These are phyloP conservation scores for Heteromormyrus szaboi DNA, from an alignment of 2,797 vertebrate species.

Conservation along the genomic window DNA sequence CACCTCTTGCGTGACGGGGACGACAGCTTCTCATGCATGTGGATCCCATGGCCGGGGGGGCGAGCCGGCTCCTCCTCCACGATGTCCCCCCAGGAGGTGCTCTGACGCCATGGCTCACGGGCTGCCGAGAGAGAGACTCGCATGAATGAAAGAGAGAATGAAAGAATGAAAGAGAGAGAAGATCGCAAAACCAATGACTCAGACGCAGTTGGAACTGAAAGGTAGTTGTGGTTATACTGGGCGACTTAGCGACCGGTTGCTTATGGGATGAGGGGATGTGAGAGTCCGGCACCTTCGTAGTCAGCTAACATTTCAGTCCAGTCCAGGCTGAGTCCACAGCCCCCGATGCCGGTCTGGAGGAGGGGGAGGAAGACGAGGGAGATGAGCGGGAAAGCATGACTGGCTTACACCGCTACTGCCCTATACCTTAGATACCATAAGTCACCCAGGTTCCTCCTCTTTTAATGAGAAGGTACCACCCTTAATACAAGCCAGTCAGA, in stretches of 20 bases:
- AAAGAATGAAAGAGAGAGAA: background rate
- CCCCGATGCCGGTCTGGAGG: slow-evolving; percentile 73
- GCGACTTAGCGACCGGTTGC: background rate
- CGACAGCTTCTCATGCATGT: slow-evolving; percentile 97
- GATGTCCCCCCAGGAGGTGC: slow-evolving; percentile 94
- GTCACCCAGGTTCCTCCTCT: background rate
- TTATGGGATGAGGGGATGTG: background rate
- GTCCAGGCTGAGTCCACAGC: slow-evolving; percentile 79
- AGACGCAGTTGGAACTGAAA: background rate
- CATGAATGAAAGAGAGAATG: background rate
- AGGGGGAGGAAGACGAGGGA: slow-evolving; percentile 7
- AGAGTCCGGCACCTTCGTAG: slow-evolving; percentile 78
- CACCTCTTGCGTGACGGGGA: slow-evolving; percentile 96
- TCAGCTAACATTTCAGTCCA: slow-evolving; percentile 96
- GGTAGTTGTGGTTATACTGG: background rate
- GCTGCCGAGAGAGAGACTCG: slow-evolving; percentile 52
- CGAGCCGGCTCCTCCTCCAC: slow-evolving; percentile 93
- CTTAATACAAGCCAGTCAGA: background rate
- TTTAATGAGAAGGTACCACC: background rate
- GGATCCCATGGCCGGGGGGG: slow-evolving; percentile 93
- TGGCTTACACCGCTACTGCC: background rate
- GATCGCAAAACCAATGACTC: background rate
- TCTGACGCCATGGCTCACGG: slow-evolving; percentile 91
- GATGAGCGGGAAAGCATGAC: background rate
- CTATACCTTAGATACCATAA: background rate